Conservation (phyloP, 2,888 invertebrate species). For the Chromoteleia sp. region DNA sequence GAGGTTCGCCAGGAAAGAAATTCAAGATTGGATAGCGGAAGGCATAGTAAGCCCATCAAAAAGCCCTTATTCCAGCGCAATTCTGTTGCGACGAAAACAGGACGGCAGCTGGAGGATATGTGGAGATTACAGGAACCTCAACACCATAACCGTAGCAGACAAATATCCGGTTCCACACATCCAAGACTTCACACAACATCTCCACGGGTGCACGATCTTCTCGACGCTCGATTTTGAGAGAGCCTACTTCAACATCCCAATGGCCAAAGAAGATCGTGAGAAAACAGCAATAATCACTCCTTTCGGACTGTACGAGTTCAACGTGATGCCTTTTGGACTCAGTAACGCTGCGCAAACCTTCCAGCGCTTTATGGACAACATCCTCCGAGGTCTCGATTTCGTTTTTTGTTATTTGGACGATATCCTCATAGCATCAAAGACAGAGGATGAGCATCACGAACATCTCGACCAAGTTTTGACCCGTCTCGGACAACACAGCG, state of each 20-base stretch:
- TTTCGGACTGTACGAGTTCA: neutral
- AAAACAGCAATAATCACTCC: neutral
- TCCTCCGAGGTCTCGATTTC: constrained; percentile 1
- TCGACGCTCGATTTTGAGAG: constrained; percentile 7
- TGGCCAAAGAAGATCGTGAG: neutral
- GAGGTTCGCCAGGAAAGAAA: neutral
- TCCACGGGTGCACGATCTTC: constrained; percentile 6
- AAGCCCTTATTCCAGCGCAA: constrained; percentile 16
- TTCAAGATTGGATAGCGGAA: neutral
- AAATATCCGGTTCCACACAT: neutral
- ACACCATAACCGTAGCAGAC: constrained; percentile 1
- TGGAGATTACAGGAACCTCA: no score
- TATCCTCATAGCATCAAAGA: neutral
- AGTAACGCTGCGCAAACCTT: neutral
- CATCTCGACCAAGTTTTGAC: neutral
- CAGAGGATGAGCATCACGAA: neutral
- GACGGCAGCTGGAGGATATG: neutral
- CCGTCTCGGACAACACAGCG: neutral
- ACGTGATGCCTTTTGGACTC: neutral
- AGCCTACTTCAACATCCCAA: constrained; percentile 12
- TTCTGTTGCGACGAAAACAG: neutral
- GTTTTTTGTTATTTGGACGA: neutral
- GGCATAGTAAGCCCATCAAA: constrained; percentile 21
- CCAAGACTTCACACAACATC: constrained; percentile 1
- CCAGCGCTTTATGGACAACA: neutral